phyloP scores from a whole-genome alignment of 1,140 invertebrate species.

The Euwallacea fornicatus region DNA sequence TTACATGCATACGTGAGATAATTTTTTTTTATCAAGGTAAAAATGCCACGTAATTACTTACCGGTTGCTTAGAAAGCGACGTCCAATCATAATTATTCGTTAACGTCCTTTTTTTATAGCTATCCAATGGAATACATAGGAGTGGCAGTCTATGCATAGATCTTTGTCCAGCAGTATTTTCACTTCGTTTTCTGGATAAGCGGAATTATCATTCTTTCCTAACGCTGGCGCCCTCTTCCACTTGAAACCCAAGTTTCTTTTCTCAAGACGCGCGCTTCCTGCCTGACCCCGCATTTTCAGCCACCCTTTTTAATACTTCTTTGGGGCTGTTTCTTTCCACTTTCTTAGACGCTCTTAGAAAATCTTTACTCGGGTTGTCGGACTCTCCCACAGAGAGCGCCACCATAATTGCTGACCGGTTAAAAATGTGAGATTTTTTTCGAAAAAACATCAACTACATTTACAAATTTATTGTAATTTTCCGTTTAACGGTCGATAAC shows the following conservation, averaged over 20 bases:
- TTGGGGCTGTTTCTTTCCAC: conserved; percentile 41
- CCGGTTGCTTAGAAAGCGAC: too few species aligned
- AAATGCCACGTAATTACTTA: too few species aligned
- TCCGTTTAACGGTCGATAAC: too few species aligned
- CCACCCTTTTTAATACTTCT: conserved; percentile 41
- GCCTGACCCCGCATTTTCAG: conserved; percentile 31
- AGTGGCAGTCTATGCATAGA: too few species aligned
- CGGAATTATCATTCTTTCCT: too few species aligned
- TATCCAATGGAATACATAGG: too few species aligned
- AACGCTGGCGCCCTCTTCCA: conserved; percentile 5
- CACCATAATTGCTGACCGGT: conserved; percentile 15
- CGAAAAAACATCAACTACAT: neutral
- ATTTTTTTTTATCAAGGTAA: too few species aligned
- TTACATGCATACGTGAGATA: too few species aligned
- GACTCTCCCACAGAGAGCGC: conserved; percentile 45
- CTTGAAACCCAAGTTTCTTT: conserved; percentile 18
- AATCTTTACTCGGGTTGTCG: conserved; percentile 43
- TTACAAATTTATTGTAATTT: neutral
- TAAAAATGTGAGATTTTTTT: neutral
- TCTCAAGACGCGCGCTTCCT: conserved; percentile 21
- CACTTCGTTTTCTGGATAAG: too few species aligned
- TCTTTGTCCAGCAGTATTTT: too few species aligned
- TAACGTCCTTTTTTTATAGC: too few species aligned
- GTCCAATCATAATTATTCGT: too few species aligned
- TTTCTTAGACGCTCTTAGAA: conserved; percentile 35